Evolutionary conservation across 2,113 vertebrate genomes (phyloP), one percentile per base, ranked within the genome.

Genomic region (Apodemus sylvaticus): DNA sequence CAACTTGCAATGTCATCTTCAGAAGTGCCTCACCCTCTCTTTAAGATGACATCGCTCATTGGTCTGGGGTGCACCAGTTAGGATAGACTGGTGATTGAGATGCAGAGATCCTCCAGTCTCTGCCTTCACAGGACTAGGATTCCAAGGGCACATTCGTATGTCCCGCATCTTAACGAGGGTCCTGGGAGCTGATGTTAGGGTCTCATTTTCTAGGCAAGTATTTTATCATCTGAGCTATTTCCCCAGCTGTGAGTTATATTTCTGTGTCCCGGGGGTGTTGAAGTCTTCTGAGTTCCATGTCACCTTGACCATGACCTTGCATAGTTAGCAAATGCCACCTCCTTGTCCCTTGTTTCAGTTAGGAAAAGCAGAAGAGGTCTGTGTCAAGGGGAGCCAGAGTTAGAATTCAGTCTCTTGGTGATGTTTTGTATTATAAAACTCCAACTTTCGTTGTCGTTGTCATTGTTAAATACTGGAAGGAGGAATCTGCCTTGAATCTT

Each of bases 401-500:
- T 89, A 82, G 76, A 94, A 94, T 36, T 71, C 17, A 81, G 73
- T 73, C 95, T 78, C 16, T 89, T 85, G 29, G 68, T 86, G 53
- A 91, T 92, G 60, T 93, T 94, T 91, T n/a, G 78, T 60, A 31
- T 64, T 88, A 4, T 48, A 74, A 68, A 16, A 78, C 9, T 77
- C 90, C 53, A 29, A 77, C 45, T n/a, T 93, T 45, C 58, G 14
- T 68, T 96, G 66, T 68, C 34, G 66, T 34, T 34, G 29, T 31
- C 4, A 3, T 31, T 53, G 45, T 42, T 95, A 66, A 90, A 85
- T 45, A 93, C 73, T 12, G 42, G 87, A 92, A 95, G 92, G 48
- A 93, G n/a, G 7, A 70, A 22, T 93, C 90, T 89, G 60, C 19
- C 26, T 91, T 70, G 95, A 95, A 93, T 34, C 58, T 36, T 73